Evolutionary conservation across 2,888 invertebrate genomes (phyloP).

Genomic region (Allygus modestus): DNA sequence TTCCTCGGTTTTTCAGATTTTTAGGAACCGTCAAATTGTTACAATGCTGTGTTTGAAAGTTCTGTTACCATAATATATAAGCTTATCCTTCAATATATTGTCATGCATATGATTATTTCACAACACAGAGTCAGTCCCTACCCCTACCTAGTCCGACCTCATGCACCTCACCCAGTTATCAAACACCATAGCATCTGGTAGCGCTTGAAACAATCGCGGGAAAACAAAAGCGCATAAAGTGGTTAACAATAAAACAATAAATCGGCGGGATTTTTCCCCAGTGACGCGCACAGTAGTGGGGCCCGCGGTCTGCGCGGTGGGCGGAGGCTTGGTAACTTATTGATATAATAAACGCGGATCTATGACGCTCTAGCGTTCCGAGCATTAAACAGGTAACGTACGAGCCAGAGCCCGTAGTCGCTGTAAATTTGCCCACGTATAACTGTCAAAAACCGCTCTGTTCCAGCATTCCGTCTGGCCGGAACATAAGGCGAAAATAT

Average conservation of each 20-base stretch:
- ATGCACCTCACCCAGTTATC: too few relatives aligned
- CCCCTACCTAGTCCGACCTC: too few relatives aligned
- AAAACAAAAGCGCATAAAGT: slow-evolving; percentile 43
- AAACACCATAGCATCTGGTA: too few relatives aligned
- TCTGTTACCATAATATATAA: too few relatives aligned
- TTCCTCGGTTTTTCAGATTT: too few relatives aligned
- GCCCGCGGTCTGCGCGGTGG: not conserved
- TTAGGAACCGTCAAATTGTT: too few relatives aligned
- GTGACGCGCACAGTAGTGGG: slow-evolving; percentile 12
- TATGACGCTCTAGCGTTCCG: slow-evolving; percentile 30
- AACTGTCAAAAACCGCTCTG: slow-evolving; percentile 25
- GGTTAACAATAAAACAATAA: slow-evolving; percentile 49
- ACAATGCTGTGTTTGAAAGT: too few relatives aligned
- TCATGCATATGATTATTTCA: too few relatives aligned
- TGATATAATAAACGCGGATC: slow-evolving; percentile 53
- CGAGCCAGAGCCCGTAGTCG: not conserved
- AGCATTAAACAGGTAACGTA: slow-evolving; percentile 45
- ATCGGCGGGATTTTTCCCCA: slow-evolving; percentile 37
- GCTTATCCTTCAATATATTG: too few relatives aligned
- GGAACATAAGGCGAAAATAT: not conserved
- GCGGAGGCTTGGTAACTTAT: slow-evolving; percentile 12
- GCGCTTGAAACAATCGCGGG: slow-evolving; percentile 36
- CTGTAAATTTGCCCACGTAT: slow-evolving; percentile 39
- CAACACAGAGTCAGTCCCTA: too few relatives aligned
- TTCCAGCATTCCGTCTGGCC: not conserved